Evolutionary conservation across 2,113 vertebrate species (phyloP).

Genomic region (Dryoscopus gambensis): DNA sequence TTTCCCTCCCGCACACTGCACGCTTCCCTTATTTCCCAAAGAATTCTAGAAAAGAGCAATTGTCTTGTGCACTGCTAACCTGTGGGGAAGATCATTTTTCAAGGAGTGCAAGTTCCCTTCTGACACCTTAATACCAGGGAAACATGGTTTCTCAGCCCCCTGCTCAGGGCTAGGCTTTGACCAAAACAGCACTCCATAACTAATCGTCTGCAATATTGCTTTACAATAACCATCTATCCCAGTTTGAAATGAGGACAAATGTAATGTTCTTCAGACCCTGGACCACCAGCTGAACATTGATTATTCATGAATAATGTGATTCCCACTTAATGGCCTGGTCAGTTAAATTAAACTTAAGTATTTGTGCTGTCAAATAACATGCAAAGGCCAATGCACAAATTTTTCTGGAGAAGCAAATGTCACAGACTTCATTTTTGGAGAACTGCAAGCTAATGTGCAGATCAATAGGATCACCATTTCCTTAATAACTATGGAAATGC

Average conservation of each 20-base stretch:
- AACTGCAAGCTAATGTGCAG: not conserved
- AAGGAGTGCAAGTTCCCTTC: not conserved
- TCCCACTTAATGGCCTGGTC: not conserved
- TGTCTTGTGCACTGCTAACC: not conserved
- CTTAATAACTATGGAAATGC: not conserved
- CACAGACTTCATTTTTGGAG: constrained; percentile 7
- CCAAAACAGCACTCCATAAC: not conserved
- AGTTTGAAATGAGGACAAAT: not conserved
- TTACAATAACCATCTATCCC: not conserved
- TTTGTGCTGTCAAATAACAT: constrained; percentile 38
- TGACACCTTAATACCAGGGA: not conserved
- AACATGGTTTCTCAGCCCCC: not conserved
- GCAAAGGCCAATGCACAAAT: not conserved
- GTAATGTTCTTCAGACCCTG: not conserved
- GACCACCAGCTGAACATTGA: not conserved
- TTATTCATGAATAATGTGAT: constrained; percentile 4
- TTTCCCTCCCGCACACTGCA: not conserved
- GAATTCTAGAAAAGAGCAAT: not conserved
- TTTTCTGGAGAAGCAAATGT: constrained; percentile 25
- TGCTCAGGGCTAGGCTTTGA: not conserved
- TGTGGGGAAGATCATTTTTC: not conserved
- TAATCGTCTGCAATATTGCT: not conserved
- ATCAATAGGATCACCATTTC: constrained; percentile 16
- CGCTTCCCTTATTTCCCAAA: not conserved
- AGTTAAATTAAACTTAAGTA: constrained; percentile 42